These are phyloP conservation scores for Colletes collaris DNA, from an alignment of 2,888 invertebrate species.

Conservation along the genomic window DNA sequence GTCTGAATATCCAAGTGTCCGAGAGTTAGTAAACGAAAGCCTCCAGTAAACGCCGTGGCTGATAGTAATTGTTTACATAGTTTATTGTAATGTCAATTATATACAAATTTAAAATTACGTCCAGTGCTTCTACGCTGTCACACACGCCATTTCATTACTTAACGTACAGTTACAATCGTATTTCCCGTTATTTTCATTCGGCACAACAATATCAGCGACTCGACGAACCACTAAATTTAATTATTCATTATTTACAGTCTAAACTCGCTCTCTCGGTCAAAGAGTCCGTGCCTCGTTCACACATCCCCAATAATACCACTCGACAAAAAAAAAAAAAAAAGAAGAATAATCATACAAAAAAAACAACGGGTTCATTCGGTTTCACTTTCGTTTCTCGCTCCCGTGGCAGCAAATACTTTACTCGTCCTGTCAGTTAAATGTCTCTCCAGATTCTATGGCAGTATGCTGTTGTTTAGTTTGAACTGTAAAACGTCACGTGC, in stretches of 20 bases:
- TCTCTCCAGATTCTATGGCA: constrained; percentile 53
- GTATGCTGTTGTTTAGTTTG: constrained; percentile 55
- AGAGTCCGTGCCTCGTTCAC: constrained; percentile 23
- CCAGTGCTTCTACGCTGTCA: constrained; percentile 71
- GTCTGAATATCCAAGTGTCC: too few species aligned
- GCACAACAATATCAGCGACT: constrained; percentile 56
- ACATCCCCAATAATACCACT: neutral
- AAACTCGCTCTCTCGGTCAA: constrained; percentile 38
- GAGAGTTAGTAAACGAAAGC: too few species aligned
- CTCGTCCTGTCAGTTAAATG: constrained; percentile 4
- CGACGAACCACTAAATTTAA: constrained; percentile 61
- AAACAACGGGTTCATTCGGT: constrained; percentile 12
- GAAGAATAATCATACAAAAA: constrained; percentile 32
- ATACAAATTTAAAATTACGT: constrained; percentile 80
- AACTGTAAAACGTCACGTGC: constrained; percentile 31
- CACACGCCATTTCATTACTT: constrained; percentile 57
- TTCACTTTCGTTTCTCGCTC: constrained; percentile 15
- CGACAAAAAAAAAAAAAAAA: constrained; percentile 19
- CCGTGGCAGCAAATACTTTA: constrained; percentile 11
- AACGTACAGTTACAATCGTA: constrained; percentile 62
- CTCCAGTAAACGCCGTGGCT: neutral
- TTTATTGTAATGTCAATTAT: constrained; percentile 82
- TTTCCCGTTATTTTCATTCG: constrained; percentile 20
- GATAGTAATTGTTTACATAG: constrained; percentile 76
- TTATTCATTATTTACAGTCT: constrained; percentile 68